These are phyloP conservation scores for Phylloscopus trochiloides DNA, from an alignment of 2,113 vertebrate species.

Conservation along the genomic window DNA sequence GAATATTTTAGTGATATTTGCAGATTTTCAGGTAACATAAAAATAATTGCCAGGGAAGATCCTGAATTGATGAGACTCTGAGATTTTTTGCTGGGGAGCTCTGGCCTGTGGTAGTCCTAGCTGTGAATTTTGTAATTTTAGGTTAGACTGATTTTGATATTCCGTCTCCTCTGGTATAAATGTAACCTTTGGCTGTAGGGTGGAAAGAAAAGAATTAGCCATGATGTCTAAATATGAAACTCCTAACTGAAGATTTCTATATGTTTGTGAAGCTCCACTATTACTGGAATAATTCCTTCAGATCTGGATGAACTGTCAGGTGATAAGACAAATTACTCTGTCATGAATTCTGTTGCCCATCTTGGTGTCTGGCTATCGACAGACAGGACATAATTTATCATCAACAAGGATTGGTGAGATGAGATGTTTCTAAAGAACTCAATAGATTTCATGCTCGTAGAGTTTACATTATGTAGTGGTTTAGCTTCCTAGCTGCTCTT, in stretches of 20 bases:
- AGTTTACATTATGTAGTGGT: neutral
- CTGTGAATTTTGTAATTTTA: neutral
- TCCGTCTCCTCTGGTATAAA: neutral
- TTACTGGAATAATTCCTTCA: neutral
- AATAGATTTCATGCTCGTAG: neutral
- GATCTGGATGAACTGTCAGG: neutral
- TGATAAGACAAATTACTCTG: neutral
- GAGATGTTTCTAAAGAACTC: neutral
- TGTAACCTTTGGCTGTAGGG: neutral
- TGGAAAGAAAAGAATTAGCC: neutral
- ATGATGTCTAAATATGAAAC: neutral
- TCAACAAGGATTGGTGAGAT: neutral
- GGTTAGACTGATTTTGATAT: neutral
- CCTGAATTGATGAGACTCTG: neutral
- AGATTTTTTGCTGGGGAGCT: neutral
- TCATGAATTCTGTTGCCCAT: neutral
- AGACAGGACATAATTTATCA: neutral
- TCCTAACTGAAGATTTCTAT: neutral
- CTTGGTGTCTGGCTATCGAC: neutral
- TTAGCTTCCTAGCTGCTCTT: neutral
- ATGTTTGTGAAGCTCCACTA: neutral
- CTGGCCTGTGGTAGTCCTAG: neutral
- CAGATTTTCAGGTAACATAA: neutral
- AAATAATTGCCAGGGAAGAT: neutral
- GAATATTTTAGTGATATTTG: neutral